These are phyloP conservation scores for Pachydiplax longipennis DNA, from an alignment of 2,888 invertebrate genomes.

Conservation along the genomic window DNA sequence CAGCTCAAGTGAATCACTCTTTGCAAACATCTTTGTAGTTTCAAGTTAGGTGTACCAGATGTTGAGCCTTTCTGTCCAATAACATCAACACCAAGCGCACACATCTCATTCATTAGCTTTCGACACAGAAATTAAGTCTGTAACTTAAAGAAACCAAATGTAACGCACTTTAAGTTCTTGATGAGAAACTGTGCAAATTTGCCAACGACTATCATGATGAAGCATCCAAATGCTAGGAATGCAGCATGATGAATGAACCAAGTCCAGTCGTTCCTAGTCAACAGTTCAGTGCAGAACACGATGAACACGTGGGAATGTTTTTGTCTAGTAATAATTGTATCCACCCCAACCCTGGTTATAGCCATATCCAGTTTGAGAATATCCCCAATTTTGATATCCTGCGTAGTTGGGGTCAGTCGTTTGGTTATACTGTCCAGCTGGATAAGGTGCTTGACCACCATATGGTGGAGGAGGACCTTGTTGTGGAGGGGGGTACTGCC, in stretches of 20 bases:
- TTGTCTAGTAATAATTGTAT: slow-evolving; percentile 60
- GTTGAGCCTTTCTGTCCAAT: neutral
- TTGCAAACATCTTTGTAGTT: neutral
- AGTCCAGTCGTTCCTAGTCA: slow-evolving; percentile 6
- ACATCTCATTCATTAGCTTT: neutral
- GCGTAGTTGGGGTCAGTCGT: slow-evolving; percentile 66
- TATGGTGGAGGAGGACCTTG: slow-evolving; percentile 48
- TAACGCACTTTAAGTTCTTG: neutral
- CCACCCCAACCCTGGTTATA: slow-evolving; percentile 68
- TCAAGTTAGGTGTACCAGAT: neutral
- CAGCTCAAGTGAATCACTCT: neutral
- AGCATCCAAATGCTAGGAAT: slow-evolving; percentile 45
- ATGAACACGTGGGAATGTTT: slow-evolving; percentile 32
- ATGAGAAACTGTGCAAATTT: slow-evolving; percentile 11
- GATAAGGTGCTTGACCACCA: slow-evolving; percentile 51
- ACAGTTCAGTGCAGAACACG: neutral
- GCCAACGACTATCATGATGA: slow-evolving; percentile 34
- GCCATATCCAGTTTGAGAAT: slow-evolving; percentile 65
- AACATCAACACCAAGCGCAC: neutral
- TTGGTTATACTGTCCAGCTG: slow-evolving; percentile 61
- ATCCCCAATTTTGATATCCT: slow-evolving; percentile 68
- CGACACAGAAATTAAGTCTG: neutral
- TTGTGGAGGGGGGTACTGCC: slow-evolving; percentile 49
- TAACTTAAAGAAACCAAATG: slow-evolving; percentile 29
- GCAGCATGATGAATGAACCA: neutral